Base-by-base conservation (phyloP, 2,113 vertebrate genomes). In the Tinamus guttatus region DNA sequence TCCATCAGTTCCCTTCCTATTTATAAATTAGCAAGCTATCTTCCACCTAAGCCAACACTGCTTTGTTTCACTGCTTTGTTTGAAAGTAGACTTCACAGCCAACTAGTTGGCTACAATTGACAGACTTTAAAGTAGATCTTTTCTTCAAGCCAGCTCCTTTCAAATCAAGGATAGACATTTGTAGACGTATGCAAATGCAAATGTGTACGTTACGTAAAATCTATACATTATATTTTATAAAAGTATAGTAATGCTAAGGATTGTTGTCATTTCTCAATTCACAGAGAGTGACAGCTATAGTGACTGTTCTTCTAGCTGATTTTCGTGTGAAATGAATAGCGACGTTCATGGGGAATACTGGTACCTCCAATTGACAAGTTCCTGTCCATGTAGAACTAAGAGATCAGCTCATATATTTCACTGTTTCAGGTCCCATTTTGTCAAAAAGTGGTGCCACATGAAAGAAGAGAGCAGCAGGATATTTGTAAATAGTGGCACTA, bases 21-120 rank as follows among this genome's bases (percentile, higher is more conserved):
- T 81, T 94, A 54, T 94, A 88, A 84, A 56, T 93, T 54, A 69
- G 34, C 64, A 59, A 83, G n/a, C 54, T 6, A 38, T 69, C 45
- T 90, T 85, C 78, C 38, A 80, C 70, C 52, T 76, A 49, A 91
- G 68, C 62, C 75, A 93, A 70, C 54, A 63, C n/a, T 62, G 25
- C 59, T 76, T 92, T 89, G 38, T 94, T 91, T 94, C 78, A 38
- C 41, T 89, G 43, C 75, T 94, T 87, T 87, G 77, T 63, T 63
- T 93, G 79, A 62, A 89, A 63, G 38, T 89, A 64, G 28, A 9
- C 52, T 92, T 94, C 77, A 58, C 47, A 76, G 38, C 58, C 69
- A 89, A 8, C 68, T 76, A 80, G 38, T 27, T 64, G 30, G 45
- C 87, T 91, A 8, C 78, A 69, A 22, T 28, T 32, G 47, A 45